phyloP scores from a whole-genome alignment of 2,113 vertebrate species.

The Brienomyrus brachyistius region DNA sequence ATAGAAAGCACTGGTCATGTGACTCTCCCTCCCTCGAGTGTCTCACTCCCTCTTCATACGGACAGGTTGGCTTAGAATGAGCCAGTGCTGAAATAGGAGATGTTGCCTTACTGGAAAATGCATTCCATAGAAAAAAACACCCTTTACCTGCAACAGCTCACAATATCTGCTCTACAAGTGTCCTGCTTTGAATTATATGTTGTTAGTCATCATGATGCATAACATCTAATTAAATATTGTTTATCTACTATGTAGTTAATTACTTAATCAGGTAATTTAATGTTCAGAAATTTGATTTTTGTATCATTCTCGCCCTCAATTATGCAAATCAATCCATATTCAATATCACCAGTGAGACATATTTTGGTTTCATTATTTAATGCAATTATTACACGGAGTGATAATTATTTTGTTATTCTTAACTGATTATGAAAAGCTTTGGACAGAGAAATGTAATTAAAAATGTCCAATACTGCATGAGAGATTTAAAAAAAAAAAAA shows the following conservation, averaged over 20 bases:
- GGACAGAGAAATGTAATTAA: background rate
- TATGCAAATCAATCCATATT: background rate
- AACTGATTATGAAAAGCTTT: background rate
- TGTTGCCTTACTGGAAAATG: background rate
- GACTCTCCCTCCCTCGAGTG: background rate
- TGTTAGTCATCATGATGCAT: background rate
- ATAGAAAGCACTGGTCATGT: background rate
- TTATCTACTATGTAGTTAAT: background rate
- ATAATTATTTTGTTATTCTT: constrained; percentile 2
- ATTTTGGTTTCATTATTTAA: background rate
- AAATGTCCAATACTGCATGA: background rate
- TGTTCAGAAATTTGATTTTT: background rate
- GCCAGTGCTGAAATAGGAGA: background rate
- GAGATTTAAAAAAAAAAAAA: background rate
- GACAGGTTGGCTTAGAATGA: background rate
- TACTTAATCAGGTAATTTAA: background rate
- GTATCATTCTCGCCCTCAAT: background rate
- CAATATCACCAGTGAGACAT: background rate
- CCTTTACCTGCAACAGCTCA: background rate
- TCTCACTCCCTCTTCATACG: background rate
- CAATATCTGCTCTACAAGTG: background rate
- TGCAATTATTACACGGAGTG: background rate
- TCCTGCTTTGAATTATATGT: background rate
- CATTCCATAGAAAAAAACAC: background rate
- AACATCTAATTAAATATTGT: background rate